These are phyloP conservation scores for Rhogogaster chlorosoma DNA, from an alignment of 2,888 invertebrate genomes.

Conservation along the genomic window DNA sequence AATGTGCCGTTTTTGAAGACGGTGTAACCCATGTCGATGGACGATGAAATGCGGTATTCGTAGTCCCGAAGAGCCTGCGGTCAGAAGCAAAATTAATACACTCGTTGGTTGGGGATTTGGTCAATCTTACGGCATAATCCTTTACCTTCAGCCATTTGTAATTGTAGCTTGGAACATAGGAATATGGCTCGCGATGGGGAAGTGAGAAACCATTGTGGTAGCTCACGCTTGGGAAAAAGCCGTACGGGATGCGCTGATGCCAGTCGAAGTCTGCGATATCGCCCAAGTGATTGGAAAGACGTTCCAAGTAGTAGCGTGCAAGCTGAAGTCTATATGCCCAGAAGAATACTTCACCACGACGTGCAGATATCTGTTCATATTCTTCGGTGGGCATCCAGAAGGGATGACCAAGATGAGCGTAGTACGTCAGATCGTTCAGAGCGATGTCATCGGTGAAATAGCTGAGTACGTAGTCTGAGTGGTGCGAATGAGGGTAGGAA, in stretches of 20 bases:
- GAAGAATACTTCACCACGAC: constrained; percentile 84
- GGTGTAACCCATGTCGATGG: constrained; percentile 69
- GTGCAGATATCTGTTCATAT: constrained; percentile 79
- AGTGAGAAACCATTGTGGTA: constrained; percentile 83
- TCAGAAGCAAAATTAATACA: background rate
- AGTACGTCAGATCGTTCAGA: constrained; percentile 84
- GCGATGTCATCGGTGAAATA: constrained; percentile 88
- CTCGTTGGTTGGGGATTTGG: background rate
- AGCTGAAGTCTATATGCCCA: constrained; percentile 84
- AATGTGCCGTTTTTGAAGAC: constrained; percentile 63
- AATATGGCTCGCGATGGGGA: constrained; percentile 80
- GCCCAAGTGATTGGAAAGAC: constrained; percentile 83
- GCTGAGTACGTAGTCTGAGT: constrained; percentile 80
- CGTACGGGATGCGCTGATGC: constrained; percentile 78
- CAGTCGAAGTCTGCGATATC: constrained; percentile 81
- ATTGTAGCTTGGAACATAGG: constrained; percentile 73
- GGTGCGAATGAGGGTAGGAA: constrained; percentile 76
- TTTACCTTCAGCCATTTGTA: constrained; percentile 68
- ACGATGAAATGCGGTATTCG: constrained; percentile 69
- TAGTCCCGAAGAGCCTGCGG: background rate
- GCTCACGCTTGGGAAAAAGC: constrained; percentile 82
- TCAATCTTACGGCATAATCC: background rate
- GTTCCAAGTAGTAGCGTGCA: constrained; percentile 86
- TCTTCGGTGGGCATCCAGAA: constrained; percentile 82
- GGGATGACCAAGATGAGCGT: constrained; percentile 82